These are phyloP conservation scores for Otus sunia DNA, from an alignment of 2,113 vertebrate species.

Conservation along the genomic window DNA sequence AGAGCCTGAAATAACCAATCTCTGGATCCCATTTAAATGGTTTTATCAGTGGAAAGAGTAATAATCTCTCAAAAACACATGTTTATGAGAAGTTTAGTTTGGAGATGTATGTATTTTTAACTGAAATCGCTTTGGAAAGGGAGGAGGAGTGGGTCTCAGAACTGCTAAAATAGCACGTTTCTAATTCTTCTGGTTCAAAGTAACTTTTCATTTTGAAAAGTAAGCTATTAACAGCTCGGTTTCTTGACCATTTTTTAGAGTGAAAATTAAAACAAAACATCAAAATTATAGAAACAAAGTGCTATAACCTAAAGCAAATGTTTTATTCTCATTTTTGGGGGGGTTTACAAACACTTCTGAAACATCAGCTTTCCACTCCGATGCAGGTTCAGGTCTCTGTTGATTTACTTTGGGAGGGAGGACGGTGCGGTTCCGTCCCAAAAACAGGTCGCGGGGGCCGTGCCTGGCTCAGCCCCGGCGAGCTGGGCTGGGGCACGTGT, in stretches of 20 bases:
- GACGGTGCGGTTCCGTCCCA: fast-evolving
- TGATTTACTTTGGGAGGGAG: background rate
- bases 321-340: background rate
- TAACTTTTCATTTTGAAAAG: background rate
- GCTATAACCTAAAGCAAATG: background rate
- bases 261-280: background rate
- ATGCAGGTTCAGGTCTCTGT: fast-evolving
- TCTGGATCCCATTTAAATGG: conserved; percentile 8
- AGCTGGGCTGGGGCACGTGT: background rate
- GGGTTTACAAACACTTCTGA: background rate
- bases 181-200: background rate
- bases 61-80: conserved; percentile 54
- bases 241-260: background rate
- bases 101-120: conserved; percentile 9
- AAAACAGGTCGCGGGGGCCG: fast-evolving
- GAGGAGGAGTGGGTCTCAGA: background rate
- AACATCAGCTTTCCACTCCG: background rate
- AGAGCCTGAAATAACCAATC: conserved; percentile 28
- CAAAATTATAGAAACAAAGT: background rate
- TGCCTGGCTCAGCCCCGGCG: background rate
- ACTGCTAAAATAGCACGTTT: conserved; percentile 6
- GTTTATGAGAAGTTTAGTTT: conserved; percentile 39
- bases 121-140: conserved; percentile 21
- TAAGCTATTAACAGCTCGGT: background rate
- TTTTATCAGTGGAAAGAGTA: conserved; percentile 55